Base-by-base conservation (phyloP, 2,797 vertebrate genomes). In the Thalassophryne amazonica region DNA sequence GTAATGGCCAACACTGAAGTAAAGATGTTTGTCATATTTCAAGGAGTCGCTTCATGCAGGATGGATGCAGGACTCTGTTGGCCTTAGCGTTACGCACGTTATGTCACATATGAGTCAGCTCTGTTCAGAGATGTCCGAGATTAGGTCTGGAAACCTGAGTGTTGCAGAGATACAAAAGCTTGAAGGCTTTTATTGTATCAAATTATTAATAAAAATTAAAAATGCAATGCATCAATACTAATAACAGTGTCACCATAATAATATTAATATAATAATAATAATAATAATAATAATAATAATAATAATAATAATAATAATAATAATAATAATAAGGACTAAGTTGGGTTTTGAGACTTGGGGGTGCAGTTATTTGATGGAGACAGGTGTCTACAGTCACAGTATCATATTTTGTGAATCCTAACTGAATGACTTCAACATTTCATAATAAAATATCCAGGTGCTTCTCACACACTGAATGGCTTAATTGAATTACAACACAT, bases 401-500 rank as follows among this genome's bases (percentile, higher is more conserved):
- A 6, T 22, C 21, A 22, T 6, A 4, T 21, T 22, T 22, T 22
- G 5, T 22, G 23, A 30, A 48, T 45, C 10, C 18, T n/a, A 19
- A 23, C 52, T 57, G 35, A 73, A 68, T 53, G 17, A 50, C 39
- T 65, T 10, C 36, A 56, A 49, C 51, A 55, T 53, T 49, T 41
- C 45, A 63, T 67, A 65, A 71, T n/a, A 47, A 80, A 75, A 30
- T 25, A 56, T 70, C 29, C 47, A 62, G 35, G 38, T 29, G 47
- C 48, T 45, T 73, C 41, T 48, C 42, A 57, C 45, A 67, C 54
- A 37, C 42, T 51, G 19, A 53, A 53, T 18, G 30, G 59, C 54
- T 51, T 72, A 76, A 81, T 76, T 74, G 31, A 74, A 74, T 80
- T 58, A 58, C 39, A 48, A 46, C 23, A 42, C 57, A 37, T 37